Conservation (phyloP, 2,888 invertebrate species). For the Stomorhina lunata region DNA sequence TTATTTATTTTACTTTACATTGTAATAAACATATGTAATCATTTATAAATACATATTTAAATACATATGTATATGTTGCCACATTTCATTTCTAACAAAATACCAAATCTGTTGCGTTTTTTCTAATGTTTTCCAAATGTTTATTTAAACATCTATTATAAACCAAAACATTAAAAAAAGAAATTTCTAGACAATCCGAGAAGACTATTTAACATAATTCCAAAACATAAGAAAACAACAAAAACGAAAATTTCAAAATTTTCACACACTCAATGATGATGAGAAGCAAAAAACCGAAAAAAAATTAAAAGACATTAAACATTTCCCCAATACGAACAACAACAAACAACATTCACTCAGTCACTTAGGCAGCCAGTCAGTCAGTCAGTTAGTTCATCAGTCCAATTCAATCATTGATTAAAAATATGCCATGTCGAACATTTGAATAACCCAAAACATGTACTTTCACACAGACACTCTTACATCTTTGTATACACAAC, state of each 20-base stretch:
- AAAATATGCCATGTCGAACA: constrained; percentile 30
- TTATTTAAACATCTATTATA: constrained; percentile 45
- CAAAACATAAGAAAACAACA: constrained; percentile 41
- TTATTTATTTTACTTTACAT: no score
- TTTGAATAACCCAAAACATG: no score
- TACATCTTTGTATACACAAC: no score
- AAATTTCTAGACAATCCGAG: constrained; percentile 15
- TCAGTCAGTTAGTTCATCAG: not conserved
- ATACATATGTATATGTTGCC: constrained; percentile 47
- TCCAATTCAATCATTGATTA: constrained; percentile 36
- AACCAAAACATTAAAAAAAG: constrained; percentile 45
- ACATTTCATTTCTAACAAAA: constrained; percentile 40
- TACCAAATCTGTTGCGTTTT: constrained; percentile 16
- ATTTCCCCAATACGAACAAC: constrained; percentile 15
- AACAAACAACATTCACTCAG: constrained; percentile 40
- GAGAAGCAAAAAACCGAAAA: constrained; percentile 22
- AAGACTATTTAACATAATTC: constrained; percentile 37
- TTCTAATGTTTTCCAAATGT: constrained; percentile 36
- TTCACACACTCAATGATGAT: constrained; percentile 49
- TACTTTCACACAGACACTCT: no score
- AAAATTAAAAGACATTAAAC: constrained; percentile 2
- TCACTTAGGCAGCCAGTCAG: constrained; percentile 39
- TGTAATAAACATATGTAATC: not conserved
- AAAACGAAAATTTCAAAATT: no score
- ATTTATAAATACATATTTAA: no score